phyloP scores from a whole-genome alignment of 2,113 vertebrate genomes.

The Aptenodytes forsteri region DNA sequence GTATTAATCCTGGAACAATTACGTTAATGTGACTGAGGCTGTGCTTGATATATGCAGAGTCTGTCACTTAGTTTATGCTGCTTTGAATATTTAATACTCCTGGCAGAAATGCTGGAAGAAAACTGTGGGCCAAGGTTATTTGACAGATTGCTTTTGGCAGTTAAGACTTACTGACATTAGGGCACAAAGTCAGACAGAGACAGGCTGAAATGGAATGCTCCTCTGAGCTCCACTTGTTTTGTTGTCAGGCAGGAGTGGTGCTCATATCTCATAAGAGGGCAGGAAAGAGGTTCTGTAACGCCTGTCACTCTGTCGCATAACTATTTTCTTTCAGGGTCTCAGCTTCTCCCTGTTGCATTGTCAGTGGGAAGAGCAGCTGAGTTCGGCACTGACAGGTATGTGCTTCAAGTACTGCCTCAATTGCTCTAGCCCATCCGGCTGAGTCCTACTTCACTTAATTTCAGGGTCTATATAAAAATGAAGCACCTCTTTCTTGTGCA shows the following conservation, averaged over 20 bases:
- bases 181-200: neutral
- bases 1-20: neutral
- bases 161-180: neutral
- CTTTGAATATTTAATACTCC: neutral
- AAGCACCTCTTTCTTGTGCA: neutral
- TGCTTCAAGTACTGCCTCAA: neutral
- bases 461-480: neutral
- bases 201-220: neutral
- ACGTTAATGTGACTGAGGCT: neutral
- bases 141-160: neutral
- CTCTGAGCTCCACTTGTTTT: neutral
- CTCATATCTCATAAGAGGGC: neutral
- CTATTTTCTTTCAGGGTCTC: neutral
- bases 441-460: neutral
- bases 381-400: accelerated
- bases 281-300: neutral
- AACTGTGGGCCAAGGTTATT: neutral
- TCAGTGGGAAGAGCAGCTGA: neutral
- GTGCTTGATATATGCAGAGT: neutral
- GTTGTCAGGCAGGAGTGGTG: neutral
- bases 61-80: neutral
- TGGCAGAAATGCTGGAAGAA: neutral
- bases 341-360: neutral
- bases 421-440: neutral
- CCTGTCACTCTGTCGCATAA: neutral